These are phyloP conservation scores for Electrona antarctica DNA, from an alignment of 2,113 vertebrate genomes.

Conservation along the genomic window DNA sequence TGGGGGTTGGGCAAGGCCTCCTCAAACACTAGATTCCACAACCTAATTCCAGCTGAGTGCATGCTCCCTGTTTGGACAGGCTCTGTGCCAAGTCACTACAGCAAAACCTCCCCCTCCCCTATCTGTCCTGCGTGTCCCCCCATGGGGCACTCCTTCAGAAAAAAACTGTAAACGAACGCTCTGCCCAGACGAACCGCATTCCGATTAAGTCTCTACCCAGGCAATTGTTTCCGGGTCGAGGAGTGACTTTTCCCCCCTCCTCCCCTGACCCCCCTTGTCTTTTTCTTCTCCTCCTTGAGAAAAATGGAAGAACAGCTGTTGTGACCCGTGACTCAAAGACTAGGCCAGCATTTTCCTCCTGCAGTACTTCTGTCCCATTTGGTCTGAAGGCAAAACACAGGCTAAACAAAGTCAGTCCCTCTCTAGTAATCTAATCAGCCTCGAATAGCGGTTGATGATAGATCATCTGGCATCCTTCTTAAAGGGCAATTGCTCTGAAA, in stretches of 20 bases:
- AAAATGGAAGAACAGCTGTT: conserved; percentile 67
- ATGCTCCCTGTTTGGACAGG: conserved; percentile 58
- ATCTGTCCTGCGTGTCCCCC: background rate
- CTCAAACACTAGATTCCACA: conserved; percentile 55
- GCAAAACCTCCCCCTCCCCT: conserved; percentile 20
- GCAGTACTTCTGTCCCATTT: conserved; percentile 27
- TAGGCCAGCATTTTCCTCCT: conserved; percentile 10
- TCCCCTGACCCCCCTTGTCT: background rate
- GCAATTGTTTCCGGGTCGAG: conserved; percentile 2
- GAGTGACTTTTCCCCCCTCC: background rate
- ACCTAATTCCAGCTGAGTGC: conserved; percentile 50
- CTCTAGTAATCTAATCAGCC: conserved; percentile 9
- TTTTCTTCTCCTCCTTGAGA: conserved; percentile 12
- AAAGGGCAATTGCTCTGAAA: conserved; percentile 12
- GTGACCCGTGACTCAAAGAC: conserved; percentile 46
- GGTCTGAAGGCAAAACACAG: conserved; percentile 20
- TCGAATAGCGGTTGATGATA: conserved; percentile 21
- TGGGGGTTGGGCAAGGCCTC: conserved; percentile 31
- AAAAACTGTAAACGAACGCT: background rate
- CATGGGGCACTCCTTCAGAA: background rate
- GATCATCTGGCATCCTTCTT: conserved; percentile 25
- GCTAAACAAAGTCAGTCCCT: conserved; percentile 36
- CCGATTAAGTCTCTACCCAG: background rate
- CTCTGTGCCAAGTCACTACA: conserved; percentile 62
- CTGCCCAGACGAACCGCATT: background rate